Conservation (phyloP, 2,888 invertebrate species). For the Lepidonotus clava region DNA sequence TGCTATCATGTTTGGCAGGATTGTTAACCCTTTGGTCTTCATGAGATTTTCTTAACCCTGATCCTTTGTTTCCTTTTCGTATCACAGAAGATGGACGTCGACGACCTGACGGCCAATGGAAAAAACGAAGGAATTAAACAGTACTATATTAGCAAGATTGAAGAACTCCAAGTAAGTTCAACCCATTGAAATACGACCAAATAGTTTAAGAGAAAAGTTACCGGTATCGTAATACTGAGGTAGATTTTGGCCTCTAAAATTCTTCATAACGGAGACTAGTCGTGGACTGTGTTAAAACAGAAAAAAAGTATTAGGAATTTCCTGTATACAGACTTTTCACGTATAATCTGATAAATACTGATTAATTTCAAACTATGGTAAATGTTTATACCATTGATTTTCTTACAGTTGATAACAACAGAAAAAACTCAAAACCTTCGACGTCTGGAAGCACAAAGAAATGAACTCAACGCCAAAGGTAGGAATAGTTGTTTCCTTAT, state of each 20-base stretch:
- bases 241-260: neutral
- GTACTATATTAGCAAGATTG: slow-evolving; percentile 98
- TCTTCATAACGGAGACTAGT: no score
- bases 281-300: neutral
- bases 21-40: no score
- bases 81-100: slow-evolving; percentile 79
- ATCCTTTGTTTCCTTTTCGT: neutral
- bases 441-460: slow-evolving; percentile 97
- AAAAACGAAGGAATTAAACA: slow-evolving; percentile 87
- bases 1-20: no score
- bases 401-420: slow-evolving; percentile 89
- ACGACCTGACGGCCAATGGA: slow-evolving; percentile 66
- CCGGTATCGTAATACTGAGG: neutral
- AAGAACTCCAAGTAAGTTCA: slow-evolving; percentile 89
- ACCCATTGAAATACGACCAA: neutral
- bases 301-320: neutral
- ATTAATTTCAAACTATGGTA: neutral
- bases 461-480: slow-evolving; percentile 99
- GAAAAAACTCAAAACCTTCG: slow-evolving; percentile 98
- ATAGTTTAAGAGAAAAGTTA: neutral
- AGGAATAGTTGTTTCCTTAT: slow-evolving; percentile 24
- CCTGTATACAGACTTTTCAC: no score
- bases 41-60: no score
- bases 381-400: neutral
- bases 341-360: no score